Percentiles rank a stretch among this genome's conserved stretches.
phyloP scores from a whole-genome alignment of 2,113 vertebrate species.

The Ammodytes dubius region DNA sequence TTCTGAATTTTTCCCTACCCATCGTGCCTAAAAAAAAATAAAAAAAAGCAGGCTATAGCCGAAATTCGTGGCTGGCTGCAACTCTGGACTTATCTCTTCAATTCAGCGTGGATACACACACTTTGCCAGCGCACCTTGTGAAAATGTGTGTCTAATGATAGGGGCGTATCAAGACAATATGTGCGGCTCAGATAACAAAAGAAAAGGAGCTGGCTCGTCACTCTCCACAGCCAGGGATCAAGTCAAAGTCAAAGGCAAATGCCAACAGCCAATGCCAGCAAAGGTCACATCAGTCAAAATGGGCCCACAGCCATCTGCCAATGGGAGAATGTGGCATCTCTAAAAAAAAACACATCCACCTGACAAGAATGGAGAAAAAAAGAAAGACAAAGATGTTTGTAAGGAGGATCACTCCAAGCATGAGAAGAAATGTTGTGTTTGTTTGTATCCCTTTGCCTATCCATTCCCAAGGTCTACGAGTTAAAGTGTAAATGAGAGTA shows the following conservation, averaged over 20 bases:
- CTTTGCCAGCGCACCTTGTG: slow-evolving; percentile 53
- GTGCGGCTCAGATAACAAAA: slow-evolving; percentile 71
- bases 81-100: slow-evolving; percentile 62
- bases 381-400: not conserved
- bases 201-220: slow-evolving; percentile 66
- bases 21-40: slow-evolving; percentile 37
- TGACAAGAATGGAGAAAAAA: not conserved
- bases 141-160: slow-evolving; percentile 69
- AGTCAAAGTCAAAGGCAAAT: not conserved
- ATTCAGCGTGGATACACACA: slow-evolving; percentile 55
- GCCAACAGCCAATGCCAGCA: slow-evolving; percentile 46
- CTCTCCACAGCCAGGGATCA: slow-evolving; percentile 46
- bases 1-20: slow-evolving; percentile 51
- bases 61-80: slow-evolving; percentile 16
- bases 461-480: slow-evolving; percentile 25
- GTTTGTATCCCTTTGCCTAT: slow-evolving; percentile 9
- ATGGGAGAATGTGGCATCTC: slow-evolving; percentile 38
- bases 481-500: slow-evolving; percentile 24
- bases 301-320: slow-evolving; percentile 51
- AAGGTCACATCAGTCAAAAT: slow-evolving; percentile 65
- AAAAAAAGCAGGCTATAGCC: slow-evolving; percentile 19
- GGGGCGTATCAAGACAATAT: slow-evolving; percentile 68
- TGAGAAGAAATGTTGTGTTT: slow-evolving; percentile 1
- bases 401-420: slow-evolving; percentile 19
- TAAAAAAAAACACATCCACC: slow-evolving; percentile 22